Conservation (phyloP, 2,888 invertebrate species). For the Synanthedon tipuliformis region DNA sequence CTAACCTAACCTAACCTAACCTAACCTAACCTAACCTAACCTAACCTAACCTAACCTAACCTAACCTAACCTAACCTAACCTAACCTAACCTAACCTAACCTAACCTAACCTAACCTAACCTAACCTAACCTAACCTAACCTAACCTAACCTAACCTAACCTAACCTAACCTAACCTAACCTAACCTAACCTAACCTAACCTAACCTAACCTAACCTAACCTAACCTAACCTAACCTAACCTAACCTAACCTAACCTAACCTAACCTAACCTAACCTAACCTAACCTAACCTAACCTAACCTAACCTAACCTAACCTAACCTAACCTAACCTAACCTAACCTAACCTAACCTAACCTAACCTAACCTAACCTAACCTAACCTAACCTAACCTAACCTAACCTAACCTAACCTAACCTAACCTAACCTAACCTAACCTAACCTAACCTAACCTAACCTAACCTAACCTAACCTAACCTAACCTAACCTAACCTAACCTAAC, state of each 20-base stretch:
- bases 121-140: too few species aligned
- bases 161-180: constrained; percentile 16
- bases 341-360: constrained; percentile 15
- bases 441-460: constrained; percentile 8
- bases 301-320: constrained; percentile 5
- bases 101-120: too few species aligned
- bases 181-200: constrained; percentile 18
- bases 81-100: too few species aligned
- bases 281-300: constrained; percentile 12
- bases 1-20: too few species aligned
- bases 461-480: constrained; percentile 7
- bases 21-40: too few species aligned
- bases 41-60: too few species aligned
- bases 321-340: constrained; percentile 11
- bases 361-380: constrained; percentile 16
- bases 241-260: constrained; percentile 12
- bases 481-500: constrained; percentile 10
- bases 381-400: constrained; percentile 18
- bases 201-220: constrained; percentile 13
- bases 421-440: constrained; percentile 13
- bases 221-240: constrained; percentile 12
- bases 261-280: constrained; percentile 13
- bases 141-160: constrained; percentile 15
- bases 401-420: constrained; percentile 16
- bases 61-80: too few species aligned